A percentile compares a stretch with the other conserved stretches of the same genome.
Conservation (phyloP, 2,113 vertebrate species). For the Barbus barbus region DNA sequence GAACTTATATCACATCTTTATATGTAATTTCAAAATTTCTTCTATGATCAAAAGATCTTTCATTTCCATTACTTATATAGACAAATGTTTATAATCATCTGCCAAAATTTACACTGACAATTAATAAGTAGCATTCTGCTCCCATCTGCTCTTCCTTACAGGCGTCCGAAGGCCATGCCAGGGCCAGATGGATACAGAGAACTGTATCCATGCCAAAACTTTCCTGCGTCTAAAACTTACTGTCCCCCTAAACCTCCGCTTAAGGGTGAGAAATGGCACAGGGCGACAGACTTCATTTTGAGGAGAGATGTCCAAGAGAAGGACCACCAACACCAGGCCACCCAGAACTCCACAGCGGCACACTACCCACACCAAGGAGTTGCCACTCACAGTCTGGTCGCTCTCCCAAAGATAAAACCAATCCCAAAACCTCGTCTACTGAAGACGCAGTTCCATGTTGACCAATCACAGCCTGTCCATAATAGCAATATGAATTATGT, state of each 20-base stretch:
- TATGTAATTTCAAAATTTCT: no score
- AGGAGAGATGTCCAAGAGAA: background rate
- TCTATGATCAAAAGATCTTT: background rate
- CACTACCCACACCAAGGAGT: background rate
- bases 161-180: background rate
- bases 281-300: slow-evolving; percentile 11
- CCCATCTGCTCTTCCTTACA: slow-evolving; percentile 15
- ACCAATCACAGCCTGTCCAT: background rate
- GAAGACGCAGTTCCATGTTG: background rate
- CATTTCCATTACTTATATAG: background rate
- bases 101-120: background rate
- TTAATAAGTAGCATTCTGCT: background rate
- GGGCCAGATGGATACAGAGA: slow-evolving; percentile 28
- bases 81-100: background rate
- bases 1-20: no score
- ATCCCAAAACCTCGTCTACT: slow-evolving; percentile 17
- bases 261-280: background rate
- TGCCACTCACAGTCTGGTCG: background rate
- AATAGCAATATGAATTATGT: background rate
- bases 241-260: slow-evolving; percentile 38
- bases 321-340: background rate
- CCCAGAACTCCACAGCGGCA: background rate
- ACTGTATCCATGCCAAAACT: slow-evolving; percentile 1
- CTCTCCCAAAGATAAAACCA: slow-evolving; percentile 1
- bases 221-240: background rate